Base-by-base conservation (phyloP, 2,797 vertebrate species). In the Graptemys geographica region DNA sequence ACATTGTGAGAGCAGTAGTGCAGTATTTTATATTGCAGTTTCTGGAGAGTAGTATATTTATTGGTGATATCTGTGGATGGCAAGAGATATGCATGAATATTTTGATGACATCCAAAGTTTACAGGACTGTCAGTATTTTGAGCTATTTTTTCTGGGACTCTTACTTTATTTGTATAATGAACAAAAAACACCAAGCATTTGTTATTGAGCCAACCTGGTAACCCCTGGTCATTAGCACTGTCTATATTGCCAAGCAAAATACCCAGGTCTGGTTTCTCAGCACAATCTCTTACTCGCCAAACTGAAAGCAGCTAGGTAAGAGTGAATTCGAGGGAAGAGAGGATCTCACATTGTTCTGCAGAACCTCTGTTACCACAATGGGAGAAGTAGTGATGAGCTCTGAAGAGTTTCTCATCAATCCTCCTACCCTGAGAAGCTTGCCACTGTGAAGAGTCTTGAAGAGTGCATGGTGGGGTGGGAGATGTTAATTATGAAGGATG, bases 381-480 rank as follows among this genome's bases (percentile, higher is more conserved):
- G 9, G 80, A 59, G 56, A 6, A 79, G 5, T 25, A 95, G 3
- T 27, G 37, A 41, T 23, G 25, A 65, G 27, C 15, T 80, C 2
- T 79, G 31, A 79, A 18, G 33, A 44, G 11, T 25, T 23, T 31
- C 1, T 27, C 49, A 18, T 25, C 2, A 92, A 37, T 1, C 6
- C 2, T 76, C 49, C 69, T 49, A n/a, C 55, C 55, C 72, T 13
- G 51, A 55, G 47, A 44, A 85, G 4, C 7, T 79, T 86, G 37
- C 86, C 0, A 0, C 11, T 23, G 3, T 2, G 5, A 65, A 78
- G 84, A 88, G 2, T 16, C 7, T 85, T 53, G 78, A 62, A 82
- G 83, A 62, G 25, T 0, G 3, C 15, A 21, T 49, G 62, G n/a
- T 53, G 28, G 3, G 11, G 76, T 0, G 21, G 31, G 37, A 59